Conservation (phyloP, 2,888 invertebrate species). For the Pachymerium ferrugineum region DNA sequence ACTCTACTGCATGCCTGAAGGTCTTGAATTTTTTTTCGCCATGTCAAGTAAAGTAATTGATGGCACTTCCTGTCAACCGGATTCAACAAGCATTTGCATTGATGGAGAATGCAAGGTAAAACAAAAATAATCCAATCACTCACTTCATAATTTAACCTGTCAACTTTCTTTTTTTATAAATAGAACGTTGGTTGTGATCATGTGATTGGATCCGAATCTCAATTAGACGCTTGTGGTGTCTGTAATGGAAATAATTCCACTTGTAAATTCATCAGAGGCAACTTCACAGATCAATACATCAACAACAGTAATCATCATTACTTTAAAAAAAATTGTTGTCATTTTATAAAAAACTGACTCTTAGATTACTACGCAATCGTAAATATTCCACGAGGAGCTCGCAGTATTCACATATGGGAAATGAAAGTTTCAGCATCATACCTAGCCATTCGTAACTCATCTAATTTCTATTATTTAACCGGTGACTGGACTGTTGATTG, state of each 20-base stretch:
- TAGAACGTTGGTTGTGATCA: conserved; percentile 38
- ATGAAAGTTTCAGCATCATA: conserved; percentile 32
- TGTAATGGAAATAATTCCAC: conserved; percentile 38
- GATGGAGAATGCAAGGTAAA: conserved; percentile 38
- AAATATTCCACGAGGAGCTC: conserved; percentile 33
- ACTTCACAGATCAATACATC: conserved; percentile 5
- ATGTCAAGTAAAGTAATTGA: conserved; percentile 70
- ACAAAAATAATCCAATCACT: background rate
- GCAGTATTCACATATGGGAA: conserved; percentile 35
- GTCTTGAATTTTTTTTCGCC: conserved; percentile 66
- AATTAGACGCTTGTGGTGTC: conserved; percentile 37
- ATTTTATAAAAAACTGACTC: background rate
- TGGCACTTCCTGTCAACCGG: conserved; percentile 77
- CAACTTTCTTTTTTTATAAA: background rate
- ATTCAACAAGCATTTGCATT: conserved; percentile 64
- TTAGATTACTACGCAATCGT: conserved; percentile 36
- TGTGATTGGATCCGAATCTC: conserved; percentile 36
- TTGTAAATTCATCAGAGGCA: conserved; percentile 34
- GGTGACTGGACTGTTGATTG: conserved; percentile 36
- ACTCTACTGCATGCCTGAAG: conserved; percentile 71
- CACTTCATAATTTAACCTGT: background rate
- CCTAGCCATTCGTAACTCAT: conserved; percentile 32
- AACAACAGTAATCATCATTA: conserved; percentile 6
- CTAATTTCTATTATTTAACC: conserved; percentile 29
- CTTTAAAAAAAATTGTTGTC: background rate